phyloP scores from a whole-genome alignment of 2,888 invertebrate species.

The Nysson spinosus region DNA sequence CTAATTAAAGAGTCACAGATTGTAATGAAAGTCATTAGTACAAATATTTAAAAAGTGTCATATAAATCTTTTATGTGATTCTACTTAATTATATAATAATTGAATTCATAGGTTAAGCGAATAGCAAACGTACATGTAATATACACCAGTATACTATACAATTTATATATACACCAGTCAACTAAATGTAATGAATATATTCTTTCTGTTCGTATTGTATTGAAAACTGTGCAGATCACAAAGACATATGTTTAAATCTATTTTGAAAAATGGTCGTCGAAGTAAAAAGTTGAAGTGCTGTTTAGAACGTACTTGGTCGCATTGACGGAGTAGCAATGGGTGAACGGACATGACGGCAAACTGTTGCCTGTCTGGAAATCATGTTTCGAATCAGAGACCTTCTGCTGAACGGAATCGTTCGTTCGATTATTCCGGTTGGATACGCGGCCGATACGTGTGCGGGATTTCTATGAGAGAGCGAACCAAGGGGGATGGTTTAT shows the following conservation, averaged over 20 bases:
- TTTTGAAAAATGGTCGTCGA: background rate
- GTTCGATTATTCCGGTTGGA: constrained; percentile 66
- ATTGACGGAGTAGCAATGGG: constrained; percentile 1
- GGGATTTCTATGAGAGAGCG: constrained; percentile 47
- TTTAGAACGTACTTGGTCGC: background rate
- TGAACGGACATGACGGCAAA: constrained; percentile 49
- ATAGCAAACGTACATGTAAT: too few relatives aligned
- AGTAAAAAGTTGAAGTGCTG: background rate
- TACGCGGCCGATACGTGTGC: constrained; percentile 58
- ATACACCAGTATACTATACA: background rate
- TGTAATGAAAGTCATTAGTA: too few relatives aligned
- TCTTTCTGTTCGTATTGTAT: too few relatives aligned
- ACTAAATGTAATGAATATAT: too few relatives aligned
- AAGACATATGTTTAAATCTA: background rate
- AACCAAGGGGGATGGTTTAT: background rate
- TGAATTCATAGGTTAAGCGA: too few relatives aligned
- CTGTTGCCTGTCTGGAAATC: constrained; percentile 60
- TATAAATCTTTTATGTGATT: too few relatives aligned
- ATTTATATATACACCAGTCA: too few relatives aligned
- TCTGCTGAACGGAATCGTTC: constrained; percentile 56
- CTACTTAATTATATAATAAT: too few relatives aligned
- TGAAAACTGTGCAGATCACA: constrained; percentile 20
- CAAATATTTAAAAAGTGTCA: too few relatives aligned
- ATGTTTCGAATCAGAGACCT: constrained; percentile 51
- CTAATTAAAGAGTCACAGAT: too few relatives aligned